phyloP scores from a whole-genome alignment of 2,113 vertebrate species.

The Falco punctatus region DNA sequence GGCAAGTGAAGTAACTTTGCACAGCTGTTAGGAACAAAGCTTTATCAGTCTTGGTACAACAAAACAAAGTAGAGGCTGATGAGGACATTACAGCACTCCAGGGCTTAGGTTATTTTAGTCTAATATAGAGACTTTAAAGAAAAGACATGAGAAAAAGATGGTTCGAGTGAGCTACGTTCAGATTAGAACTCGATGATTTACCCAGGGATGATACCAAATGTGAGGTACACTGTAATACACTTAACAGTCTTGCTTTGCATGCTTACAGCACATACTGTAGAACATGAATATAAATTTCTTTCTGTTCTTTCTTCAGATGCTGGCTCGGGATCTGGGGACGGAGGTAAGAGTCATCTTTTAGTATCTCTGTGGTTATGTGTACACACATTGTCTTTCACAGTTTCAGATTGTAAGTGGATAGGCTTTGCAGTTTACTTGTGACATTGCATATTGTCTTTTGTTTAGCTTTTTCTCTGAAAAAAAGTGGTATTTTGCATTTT shows the following conservation, averaged over 20 bases:
- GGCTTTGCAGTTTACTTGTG: background rate
- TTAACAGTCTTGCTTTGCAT: background rate
- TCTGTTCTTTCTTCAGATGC: conserved; percentile 74
- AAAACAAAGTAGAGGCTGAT: background rate
- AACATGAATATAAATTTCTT: conserved; percentile 2
- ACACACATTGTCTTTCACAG: background rate
- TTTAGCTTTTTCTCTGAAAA: background rate
- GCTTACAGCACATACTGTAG: background rate
- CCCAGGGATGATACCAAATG: background rate
- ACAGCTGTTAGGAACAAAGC: background rate
- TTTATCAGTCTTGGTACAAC: background rate
- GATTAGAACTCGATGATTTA: conserved; percentile 52
- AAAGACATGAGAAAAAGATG: background rate
- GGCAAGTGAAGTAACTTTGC: background rate
- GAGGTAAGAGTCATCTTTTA: conserved; percentile 77
- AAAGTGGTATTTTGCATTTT: conserved; percentile 30
- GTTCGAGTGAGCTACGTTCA: conserved; percentile 1
- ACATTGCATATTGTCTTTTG: background rate
- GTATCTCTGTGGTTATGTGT: background rate
- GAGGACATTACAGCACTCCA: background rate
- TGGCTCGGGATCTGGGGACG: conserved; percentile 86
- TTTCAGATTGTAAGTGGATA: background rate
- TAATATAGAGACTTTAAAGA: background rate
- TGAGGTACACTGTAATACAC: background rate
- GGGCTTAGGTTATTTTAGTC: background rate